These are phyloP conservation scores for Paraescarpia echinospica DNA, from an alignment of 1,140 invertebrate species.

Conservation along the genomic window DNA sequence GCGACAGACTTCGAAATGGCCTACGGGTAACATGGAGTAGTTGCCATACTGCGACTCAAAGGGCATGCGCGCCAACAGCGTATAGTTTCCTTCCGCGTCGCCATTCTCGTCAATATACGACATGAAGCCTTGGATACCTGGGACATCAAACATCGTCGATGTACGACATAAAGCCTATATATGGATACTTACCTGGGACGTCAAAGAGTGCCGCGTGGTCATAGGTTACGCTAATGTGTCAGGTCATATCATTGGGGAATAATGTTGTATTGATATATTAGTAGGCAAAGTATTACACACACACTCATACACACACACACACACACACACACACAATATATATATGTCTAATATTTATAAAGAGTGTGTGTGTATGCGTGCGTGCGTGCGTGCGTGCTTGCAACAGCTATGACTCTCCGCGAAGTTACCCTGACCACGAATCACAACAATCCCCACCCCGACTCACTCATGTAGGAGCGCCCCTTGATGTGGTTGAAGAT, in stretches of 20 bases:
- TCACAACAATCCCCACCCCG: background rate
- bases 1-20: constrained; percentile 41
- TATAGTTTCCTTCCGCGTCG: constrained; percentile 96
- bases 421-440: no score
- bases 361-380: background rate
- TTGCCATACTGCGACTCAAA: constrained; percentile 53
- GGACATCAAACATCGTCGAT: background rate
- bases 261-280: no score
- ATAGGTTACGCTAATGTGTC: no score
- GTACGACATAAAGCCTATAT: background rate
- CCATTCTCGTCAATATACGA: constrained; percentile 89
- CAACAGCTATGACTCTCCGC: no score
- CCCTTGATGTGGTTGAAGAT: constrained; percentile 72
- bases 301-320: no score
- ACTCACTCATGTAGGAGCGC: constrained; percentile 72
- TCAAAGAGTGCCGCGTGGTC: no score
- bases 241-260: no score
- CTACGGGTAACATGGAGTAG: constrained; percentile 53
- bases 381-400: background rate
- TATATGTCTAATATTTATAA: background rate
- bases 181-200: background rate
- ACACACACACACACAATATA: no score
- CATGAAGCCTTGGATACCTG: constrained; percentile 88
- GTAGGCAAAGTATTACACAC: no score
- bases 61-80: constrained; percentile 71